Base-by-base conservation (phyloP, 2,113 vertebrate genomes). In the Rhizomys pruinosus region DNA sequence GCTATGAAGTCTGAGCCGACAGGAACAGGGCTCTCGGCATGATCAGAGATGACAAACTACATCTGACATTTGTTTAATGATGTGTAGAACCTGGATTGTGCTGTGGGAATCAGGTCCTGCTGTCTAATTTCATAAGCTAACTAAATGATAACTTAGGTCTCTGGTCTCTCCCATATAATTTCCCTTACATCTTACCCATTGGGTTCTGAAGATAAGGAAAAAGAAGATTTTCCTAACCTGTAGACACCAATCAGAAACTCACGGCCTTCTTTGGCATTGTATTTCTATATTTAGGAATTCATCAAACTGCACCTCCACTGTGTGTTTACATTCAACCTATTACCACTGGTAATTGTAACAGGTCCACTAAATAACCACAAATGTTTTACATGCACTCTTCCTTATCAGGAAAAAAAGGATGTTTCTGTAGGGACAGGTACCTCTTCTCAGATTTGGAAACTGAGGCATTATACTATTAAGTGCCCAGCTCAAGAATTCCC, bases 31-130 rank as follows among this genome's bases (percentile, higher is more conserved):
- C 52, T 84, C 9, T 63, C 6, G 0, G 17, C 5, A 39, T 82
- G 71, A 92, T 92, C 64, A 86, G 79, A 74, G 84, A 66, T 79
- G 93, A 82, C 84, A 94, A 86, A 94, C 17, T 7, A 74, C 27
- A 87, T 66, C 86, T 76, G 92, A 93, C 86, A 88, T 4, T 5
- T 64, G 15, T 55, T 81, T 89, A 93, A 74, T 0, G 6, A 52
- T 69, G 78, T 20, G 32, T 42, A 34, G 61, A 39, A 63, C 64
- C 87, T 90, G 27, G 39, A 27, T 15, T 44, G 61, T 23, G 9
- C 22, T 29, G 42, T 81, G 27, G 32, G 39, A 66, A 69, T 77
- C 37, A 37, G 22, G 19, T 72, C 27, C 76, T 20, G 37, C 22
- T 34, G 34, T 44, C 64, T 81, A 64, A 93, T 95, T 73, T 81